Evolutionary conservation across 2,113 vertebrate genomes (phyloP).

Genomic region (Eleginops maclovinus): DNA sequence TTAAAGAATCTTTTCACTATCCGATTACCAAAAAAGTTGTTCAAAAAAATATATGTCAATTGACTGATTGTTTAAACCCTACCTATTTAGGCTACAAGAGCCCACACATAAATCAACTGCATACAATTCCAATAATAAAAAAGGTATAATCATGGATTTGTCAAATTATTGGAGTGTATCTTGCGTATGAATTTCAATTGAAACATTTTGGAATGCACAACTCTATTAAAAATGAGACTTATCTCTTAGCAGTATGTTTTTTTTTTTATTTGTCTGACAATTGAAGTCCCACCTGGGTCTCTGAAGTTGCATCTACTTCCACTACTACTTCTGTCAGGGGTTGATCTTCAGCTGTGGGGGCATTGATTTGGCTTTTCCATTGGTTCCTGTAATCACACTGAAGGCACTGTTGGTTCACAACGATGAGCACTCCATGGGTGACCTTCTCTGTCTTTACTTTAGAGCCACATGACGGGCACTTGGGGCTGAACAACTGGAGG

Average conservation of each 20-base stretch:
- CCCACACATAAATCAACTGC: background rate
- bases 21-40: background rate
- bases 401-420: constrained; percentile 44
- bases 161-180: background rate
- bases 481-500: constrained; percentile 43
- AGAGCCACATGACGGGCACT: constrained; percentile 39
- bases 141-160: background rate
- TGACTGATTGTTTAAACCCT: no score
- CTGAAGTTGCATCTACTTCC: constrained; percentile 1
- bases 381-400: constrained; percentile 49
- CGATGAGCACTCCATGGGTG: constrained; percentile 11
- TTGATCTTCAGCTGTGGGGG: constrained; percentile 18
- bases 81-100: no score
- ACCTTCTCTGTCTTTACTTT: constrained; percentile 47
- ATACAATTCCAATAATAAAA: background rate
- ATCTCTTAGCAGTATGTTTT: background rate
- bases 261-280: background rate
- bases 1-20: background rate
- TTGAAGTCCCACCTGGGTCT: constrained; percentile 8
- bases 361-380: constrained; percentile 46
- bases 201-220: background rate
- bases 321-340: background rate
- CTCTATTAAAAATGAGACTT: background rate
- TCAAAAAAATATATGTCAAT: no score
- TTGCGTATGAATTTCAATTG: no score